These are phyloP conservation scores for Agrotis exclamationis DNA, from an alignment of 2,888 invertebrate genomes.

Conservation along the genomic window DNA sequence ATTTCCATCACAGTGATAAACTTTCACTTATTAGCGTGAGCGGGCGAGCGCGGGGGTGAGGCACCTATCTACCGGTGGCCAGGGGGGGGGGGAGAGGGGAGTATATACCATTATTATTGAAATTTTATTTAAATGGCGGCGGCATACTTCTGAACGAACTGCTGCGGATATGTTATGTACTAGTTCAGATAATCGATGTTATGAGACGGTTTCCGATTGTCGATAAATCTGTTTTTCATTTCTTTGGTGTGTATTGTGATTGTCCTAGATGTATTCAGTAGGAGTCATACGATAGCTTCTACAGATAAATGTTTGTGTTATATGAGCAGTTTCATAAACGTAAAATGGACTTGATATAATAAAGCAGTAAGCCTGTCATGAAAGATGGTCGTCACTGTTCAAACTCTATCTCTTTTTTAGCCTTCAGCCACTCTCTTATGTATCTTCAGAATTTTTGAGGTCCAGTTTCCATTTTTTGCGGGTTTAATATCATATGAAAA, in stretches of 20 bases:
- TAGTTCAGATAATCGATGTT: constrained; percentile 29
- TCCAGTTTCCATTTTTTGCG: no score
- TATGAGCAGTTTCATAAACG: no score
- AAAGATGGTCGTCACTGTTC: no score
- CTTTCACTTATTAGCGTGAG: constrained; percentile 61
- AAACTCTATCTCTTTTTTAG: no score
- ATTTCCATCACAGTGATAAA: constrained; percentile 54
- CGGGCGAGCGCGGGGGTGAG: constrained; percentile 35
- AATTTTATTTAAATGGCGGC: constrained; percentile 59
- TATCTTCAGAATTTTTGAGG: no score
- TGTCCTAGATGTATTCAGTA: no score
- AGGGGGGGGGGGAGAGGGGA: neutral
- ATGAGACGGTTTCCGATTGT: neutral
- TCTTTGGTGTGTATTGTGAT: neutral
- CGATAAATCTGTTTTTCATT: constrained; percentile 3
- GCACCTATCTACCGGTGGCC: constrained; percentile 6
- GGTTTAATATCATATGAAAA: no score
- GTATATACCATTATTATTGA: constrained; percentile 55
- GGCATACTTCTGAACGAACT: constrained; percentile 50
- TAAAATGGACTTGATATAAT: no score
- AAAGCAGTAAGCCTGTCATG: no score
- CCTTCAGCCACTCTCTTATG: no score
- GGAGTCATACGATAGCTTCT: no score
- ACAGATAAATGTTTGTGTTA: no score
- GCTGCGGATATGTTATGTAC: constrained; percentile 33